Conservation (phyloP, 2,113 vertebrate species). For the Tragelaphus buxtoni region DNA sequence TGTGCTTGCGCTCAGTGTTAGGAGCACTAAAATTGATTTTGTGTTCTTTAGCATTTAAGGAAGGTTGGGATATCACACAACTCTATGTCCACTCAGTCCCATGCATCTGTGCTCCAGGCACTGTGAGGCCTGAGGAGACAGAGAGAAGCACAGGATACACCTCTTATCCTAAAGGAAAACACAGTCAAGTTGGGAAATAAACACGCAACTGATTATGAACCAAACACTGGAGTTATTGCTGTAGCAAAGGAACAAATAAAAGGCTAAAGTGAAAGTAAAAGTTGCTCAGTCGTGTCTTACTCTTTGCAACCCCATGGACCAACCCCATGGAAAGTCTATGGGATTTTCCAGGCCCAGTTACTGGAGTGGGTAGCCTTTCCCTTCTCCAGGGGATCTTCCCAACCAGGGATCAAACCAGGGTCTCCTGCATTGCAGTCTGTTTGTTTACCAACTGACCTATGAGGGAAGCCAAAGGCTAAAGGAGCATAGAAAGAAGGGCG, state of each 20-base stretch:
- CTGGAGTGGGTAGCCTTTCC: not conserved
- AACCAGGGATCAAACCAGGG: accelerated
- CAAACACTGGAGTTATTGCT: not conserved
- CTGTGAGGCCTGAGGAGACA: not conserved
- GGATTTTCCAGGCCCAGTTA: not conserved
- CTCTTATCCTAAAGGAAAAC: not conserved
- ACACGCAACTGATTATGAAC: not conserved
- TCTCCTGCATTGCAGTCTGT: not conserved
- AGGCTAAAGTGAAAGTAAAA: not conserved
- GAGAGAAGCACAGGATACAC: not conserved
- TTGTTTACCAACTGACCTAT: not conserved
- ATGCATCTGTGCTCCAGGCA: not conserved
- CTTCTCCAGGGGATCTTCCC: not conserved
- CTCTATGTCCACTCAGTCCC: no score
- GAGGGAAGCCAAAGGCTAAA: not conserved
- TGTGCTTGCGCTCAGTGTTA: not conserved
- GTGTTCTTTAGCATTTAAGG: not conserved
- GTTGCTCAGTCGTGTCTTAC: not conserved
- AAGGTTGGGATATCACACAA: no score
- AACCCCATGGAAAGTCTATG: not conserved
- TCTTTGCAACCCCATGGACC: not conserved
- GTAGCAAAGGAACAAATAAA: not conserved
- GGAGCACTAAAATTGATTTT: not conserved
- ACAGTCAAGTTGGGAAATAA: not conserved
- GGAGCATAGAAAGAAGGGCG: not conserved